phyloP scores from a whole-genome alignment of 2,888 invertebrate species.

The Schrankia costaestrigalis region DNA sequence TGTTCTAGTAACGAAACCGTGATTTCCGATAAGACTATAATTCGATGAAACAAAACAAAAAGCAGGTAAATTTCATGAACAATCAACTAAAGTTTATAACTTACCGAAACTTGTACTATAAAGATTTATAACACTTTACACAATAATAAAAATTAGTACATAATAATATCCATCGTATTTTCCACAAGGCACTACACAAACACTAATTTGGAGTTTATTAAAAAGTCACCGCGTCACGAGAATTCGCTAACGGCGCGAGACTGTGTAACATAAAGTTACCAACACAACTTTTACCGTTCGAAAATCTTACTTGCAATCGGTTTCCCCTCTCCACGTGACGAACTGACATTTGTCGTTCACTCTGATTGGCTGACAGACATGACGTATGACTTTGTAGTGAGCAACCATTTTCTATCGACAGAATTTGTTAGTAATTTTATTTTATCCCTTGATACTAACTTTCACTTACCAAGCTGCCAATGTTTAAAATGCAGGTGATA shows the following conservation, averaged over 20 bases:
- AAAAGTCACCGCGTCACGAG: slow-evolving; percentile 45
- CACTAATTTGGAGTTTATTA: slow-evolving; percentile 44
- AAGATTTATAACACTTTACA: slow-evolving; percentile 43
- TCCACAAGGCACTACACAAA: slow-evolving; percentile 62
- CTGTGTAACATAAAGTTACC: slow-evolving; percentile 29
- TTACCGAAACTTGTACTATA: slow-evolving; percentile 48
- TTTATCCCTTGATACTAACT: too few species aligned
- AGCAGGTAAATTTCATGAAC: slow-evolving; percentile 37
- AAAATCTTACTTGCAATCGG: slow-evolving; percentile 22
- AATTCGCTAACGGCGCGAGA: slow-evolving; percentile 44
- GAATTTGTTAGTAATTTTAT: neutral
- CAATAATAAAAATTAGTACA: slow-evolving; percentile 43
- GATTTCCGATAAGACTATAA: slow-evolving; percentile 55
- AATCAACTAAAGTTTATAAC: slow-evolving; percentile 30
- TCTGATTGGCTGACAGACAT: slow-evolving; percentile 29
- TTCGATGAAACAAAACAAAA: slow-evolving; percentile 49
- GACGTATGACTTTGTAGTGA: neutral
- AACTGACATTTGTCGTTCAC: slow-evolving; percentile 27
- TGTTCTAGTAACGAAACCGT: too few species aligned
- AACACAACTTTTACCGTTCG: slow-evolving; percentile 35
- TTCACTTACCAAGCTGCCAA: too few species aligned
- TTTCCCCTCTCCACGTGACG: slow-evolving; percentile 46
- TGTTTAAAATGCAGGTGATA: too few species aligned
- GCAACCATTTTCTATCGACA: slow-evolving; percentile 11
- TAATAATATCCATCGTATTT: slow-evolving; percentile 66